Evolutionary conservation across 2,888 invertebrate genomes (phyloP), one percentile per base, ranked within the genome.

Genomic region (Choreutis nemorana): DNA sequence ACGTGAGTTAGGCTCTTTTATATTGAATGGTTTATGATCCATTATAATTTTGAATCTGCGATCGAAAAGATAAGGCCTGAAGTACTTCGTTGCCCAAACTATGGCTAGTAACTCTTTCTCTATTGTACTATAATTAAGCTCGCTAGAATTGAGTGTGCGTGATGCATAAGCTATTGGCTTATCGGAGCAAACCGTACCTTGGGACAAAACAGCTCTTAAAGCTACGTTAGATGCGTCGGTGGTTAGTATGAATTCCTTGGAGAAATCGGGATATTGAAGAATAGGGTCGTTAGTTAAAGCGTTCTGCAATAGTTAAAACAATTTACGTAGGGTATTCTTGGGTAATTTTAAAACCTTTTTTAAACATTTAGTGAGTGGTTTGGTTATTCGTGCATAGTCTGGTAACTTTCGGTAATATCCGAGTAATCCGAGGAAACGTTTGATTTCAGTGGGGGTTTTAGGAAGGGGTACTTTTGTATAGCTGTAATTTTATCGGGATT

Each of bases 381-480:
- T 41, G 1, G 40, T 44, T 2, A 48, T 25, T 4, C 30, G 29
- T 1, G 46, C 44, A 28, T 47, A 46, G 15, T 50, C 43, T 0
- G 42, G 42, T 3, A 51, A 54, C 23, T 41, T 41, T 4, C 45
- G 23, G 18, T 46, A 48, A 18, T 49, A 50, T 7, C 47, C 47
- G 1, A 49, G 3, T n/a, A n/a, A n/a, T n/a, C n/a, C n/a, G n/a
- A n/a, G n/a, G n/a, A n/a, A n/a, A n/a, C n/a, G n/a, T n/a, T 45
- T 47, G 1, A 50, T 47, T 30, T 47, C 41, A 10, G 30, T 48
- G 0, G 35, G 11, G 1, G 44, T 46, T 34, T 42, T 46, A 1
- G 48, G 48, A 5, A 48, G 14, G 1, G 49, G 15, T 36, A 48
- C 9, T 42, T 42, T 31, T 35, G 7, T 3, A 49, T 41, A 4